Conservation (phyloP, 2,888 invertebrate genomes). For the Drosophila greeni region DNA sequence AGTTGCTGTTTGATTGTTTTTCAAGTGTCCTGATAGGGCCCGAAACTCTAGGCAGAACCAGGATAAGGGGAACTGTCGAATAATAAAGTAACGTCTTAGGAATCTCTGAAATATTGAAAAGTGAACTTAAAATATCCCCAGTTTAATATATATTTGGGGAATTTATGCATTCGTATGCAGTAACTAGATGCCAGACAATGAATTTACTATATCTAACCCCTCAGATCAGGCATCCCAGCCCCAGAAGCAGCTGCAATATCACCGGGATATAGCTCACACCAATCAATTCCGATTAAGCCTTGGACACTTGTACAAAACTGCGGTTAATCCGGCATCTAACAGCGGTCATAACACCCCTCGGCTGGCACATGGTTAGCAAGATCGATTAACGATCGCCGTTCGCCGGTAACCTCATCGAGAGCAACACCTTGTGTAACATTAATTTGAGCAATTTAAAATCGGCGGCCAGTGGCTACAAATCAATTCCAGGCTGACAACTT, state of each 20-base stretch:
- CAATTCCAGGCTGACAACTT: conserved; percentile 75
- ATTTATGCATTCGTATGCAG: no score
- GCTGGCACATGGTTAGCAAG: conserved; percentile 24
- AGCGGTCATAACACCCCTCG: conserved; percentile 40
- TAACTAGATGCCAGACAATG: no score
- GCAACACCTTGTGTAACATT: conserved; percentile 65
- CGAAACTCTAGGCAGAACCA: background rate
- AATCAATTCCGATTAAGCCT: conserved; percentile 30
- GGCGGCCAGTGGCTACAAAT: conserved; percentile 66
- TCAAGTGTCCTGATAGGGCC: no score
- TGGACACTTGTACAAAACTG: conserved; percentile 39
- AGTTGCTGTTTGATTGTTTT: background rate
- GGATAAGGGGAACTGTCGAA: no score
- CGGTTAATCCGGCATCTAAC: conserved; percentile 45
- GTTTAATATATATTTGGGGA: no score
- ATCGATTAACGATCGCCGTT: conserved; percentile 59
- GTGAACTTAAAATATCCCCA: no score
- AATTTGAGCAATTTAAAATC: conserved; percentile 47
- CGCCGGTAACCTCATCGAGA: conserved; percentile 36
- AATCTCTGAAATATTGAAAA: no score
- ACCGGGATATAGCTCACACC: conserved; percentile 16
- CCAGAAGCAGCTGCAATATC: conserved; percentile 1
- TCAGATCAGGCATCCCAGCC: background rate
- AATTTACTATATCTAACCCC: no score
- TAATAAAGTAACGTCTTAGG: no score